These are phyloP conservation scores for Caenorhabditis imperialis DNA, from an alignment of 2,888 invertebrate species.

Conservation along the genomic window DNA sequence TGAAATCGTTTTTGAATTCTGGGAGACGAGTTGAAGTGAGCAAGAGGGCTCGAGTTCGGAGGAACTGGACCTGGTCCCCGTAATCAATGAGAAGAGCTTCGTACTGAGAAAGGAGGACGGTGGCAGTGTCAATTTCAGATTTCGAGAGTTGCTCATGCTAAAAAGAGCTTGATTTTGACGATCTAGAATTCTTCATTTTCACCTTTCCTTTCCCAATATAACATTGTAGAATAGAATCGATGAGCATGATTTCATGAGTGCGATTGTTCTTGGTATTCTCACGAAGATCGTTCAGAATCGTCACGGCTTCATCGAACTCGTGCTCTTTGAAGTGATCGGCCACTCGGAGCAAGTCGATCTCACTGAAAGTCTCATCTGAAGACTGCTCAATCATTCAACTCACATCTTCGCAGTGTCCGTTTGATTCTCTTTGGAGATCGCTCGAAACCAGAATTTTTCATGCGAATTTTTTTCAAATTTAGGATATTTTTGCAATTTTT, in stretches of 20 bases:
- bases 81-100: constrained; percentile 42
- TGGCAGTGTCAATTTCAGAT: neutral
- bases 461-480: constrained; percentile 29
- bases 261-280: constrained; percentile 46
- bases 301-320: constrained; percentile 8
- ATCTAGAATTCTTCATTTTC: neutral
- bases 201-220: constrained; percentile 13
- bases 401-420: constrained; percentile 26
- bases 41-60: constrained; percentile 29
- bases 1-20: constrained; percentile 16
- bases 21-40: too few relatives aligned
- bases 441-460: constrained; percentile 46
- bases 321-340: constrained; percentile 3
- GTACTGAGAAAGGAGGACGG: constrained; percentile 16
- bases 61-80: constrained; percentile 53
- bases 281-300: constrained; percentile 23
- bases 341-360: constrained; percentile 32
- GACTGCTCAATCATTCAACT: neutral
- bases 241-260: constrained; percentile 46
- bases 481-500: constrained; percentile 17
- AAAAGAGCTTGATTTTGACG: neutral
- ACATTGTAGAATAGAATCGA: constrained; percentile 48
- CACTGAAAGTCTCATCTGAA: constrained; percentile 37
- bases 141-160: constrained; percentile 13
- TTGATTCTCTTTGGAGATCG: constrained; percentile 25